These are phyloP conservation scores for Megalurothrips usitatus DNA, from an alignment of 2,888 invertebrate species.

Conservation along the genomic window DNA sequence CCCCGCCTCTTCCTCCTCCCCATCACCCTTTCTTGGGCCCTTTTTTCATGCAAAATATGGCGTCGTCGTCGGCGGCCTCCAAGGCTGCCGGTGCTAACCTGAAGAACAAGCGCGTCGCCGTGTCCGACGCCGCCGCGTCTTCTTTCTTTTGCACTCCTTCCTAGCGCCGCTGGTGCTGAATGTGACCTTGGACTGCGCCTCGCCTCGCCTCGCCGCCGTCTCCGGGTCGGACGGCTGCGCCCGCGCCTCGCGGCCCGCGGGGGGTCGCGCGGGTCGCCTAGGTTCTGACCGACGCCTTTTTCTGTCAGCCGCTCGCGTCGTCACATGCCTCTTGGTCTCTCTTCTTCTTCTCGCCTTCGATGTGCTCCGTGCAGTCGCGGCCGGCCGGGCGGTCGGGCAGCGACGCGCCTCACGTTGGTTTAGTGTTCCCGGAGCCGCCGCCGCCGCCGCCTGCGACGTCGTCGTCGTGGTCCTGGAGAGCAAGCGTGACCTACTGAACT, in stretches of 20 bases:
- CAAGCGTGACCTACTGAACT: conserved; percentile 18
- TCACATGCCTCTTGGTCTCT: neutral
- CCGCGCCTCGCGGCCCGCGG: too few species aligned
- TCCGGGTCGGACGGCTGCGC: too few species aligned
- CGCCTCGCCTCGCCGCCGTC: neutral
- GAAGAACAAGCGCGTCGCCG: conserved; percentile 11
- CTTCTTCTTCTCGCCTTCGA: neutral
- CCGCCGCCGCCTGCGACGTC: too few species aligned
- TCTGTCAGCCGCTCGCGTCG: too few species aligned
- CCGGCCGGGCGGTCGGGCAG: too few species aligned
- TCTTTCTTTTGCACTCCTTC: neutral
- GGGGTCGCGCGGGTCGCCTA: too few species aligned
- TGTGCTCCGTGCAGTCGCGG: neutral
- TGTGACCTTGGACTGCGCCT: neutral
- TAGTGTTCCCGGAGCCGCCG: neutral
- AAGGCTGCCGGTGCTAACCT: conserved; percentile 24
- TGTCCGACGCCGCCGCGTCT: neutral
- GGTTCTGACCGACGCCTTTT: too few species aligned
- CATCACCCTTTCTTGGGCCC: neutral
- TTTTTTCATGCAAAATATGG: conserved; percentile 11
- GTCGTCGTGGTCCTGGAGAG: neutral
- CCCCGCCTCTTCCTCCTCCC: too few species aligned
- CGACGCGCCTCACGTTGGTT: too few species aligned
- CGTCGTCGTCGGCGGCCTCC: neutral
- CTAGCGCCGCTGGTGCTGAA: neutral